Evolutionary conservation across 2,888 invertebrate genomes (phyloP).

Genomic region (Physocephala rufipes): DNA sequence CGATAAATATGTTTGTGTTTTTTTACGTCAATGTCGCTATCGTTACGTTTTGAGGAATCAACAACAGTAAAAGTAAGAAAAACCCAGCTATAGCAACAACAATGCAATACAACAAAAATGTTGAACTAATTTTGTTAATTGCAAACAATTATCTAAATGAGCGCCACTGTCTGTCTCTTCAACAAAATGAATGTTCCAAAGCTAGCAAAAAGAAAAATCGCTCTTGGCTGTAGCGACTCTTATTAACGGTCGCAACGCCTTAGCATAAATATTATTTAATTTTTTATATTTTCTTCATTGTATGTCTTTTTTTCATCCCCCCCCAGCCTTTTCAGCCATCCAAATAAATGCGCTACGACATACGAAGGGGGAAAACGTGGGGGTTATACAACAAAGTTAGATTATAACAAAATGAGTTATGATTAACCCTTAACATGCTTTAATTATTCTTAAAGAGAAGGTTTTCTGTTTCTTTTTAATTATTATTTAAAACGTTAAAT

Average conservation of each 20-base stretch:
- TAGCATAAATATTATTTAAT: constrained; percentile 37
- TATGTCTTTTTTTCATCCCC: no score
- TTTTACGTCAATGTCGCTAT: constrained; percentile 2
- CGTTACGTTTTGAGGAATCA: not conserved
- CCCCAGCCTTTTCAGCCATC: no score
- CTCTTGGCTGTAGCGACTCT: constrained; percentile 52
- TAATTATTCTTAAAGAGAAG: not conserved
- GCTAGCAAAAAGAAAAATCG: constrained; percentile 42
- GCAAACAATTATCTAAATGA: constrained; percentile 64
- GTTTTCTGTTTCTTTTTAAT: no score
- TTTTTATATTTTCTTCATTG: constrained; percentile 14
- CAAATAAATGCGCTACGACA: no score
- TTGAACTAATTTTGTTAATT: constrained; percentile 63
- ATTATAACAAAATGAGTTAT: not conserved
- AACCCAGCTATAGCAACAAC: no score
- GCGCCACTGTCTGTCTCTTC: constrained; percentile 46
- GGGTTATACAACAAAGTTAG: no score
- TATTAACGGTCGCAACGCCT: constrained; percentile 59
- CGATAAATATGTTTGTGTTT: no score
- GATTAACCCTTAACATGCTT: not conserved
- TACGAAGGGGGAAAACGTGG: no score
- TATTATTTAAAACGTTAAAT: no score
- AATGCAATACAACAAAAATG: constrained; percentile 59
- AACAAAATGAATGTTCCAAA: constrained; percentile 33
- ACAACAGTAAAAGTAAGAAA: no score